Base-by-base conservation (phyloP, 2,888 invertebrate species). In the Diarsia rubi region DNA sequence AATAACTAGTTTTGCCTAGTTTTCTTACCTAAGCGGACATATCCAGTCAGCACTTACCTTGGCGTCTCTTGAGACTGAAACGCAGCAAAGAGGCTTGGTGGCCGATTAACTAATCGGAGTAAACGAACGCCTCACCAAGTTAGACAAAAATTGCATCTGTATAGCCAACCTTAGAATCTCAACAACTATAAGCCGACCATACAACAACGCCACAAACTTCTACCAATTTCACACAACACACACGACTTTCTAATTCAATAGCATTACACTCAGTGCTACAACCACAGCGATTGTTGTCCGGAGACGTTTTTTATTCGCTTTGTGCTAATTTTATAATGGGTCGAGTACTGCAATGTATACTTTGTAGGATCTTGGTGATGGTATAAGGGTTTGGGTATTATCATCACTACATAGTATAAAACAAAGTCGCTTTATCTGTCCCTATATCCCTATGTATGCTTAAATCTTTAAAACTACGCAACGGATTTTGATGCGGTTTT, bases 201-300 rank as follows among this genome's bases (percentile, higher is more conserved):
- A 4, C 54, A 5, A 0, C 44, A 45, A 8, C 37, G 0, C n/a
- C 57, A 12, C 45, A 12, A 49, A 44, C 45, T 69, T 65, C 52
- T 42, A 24, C 47, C 45, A n/a, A 37, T 16, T 57, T 4, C 21
- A 14, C 12, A 67, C 21, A 21, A 44, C 16, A 52, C 16, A 37
- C 6, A 47, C 6, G 8, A n/a, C 69, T 69, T 49, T 12, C 4
- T 5, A 66, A 82, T 2, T 69, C 2, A 5, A 8, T 24, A 68
- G 57, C 37, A 19, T 71, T 66, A 54, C 24, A 21, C 16, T 31
- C 11, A 45, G 65, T 63, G 45, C 16, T 60, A 67, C 66, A 49
- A 42, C 12, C 12, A 6, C 19, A 49, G 74, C 64, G 75, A 79
- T 81, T 83, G 80, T 83, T 44, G 79, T 59, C n/a, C 31, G 60